A percentile compares a stretch with the other conserved stretches of the same genome.
phyloP scores from a whole-genome alignment of 2,797 vertebrate species.

The Enteromius radiatus region DNA sequence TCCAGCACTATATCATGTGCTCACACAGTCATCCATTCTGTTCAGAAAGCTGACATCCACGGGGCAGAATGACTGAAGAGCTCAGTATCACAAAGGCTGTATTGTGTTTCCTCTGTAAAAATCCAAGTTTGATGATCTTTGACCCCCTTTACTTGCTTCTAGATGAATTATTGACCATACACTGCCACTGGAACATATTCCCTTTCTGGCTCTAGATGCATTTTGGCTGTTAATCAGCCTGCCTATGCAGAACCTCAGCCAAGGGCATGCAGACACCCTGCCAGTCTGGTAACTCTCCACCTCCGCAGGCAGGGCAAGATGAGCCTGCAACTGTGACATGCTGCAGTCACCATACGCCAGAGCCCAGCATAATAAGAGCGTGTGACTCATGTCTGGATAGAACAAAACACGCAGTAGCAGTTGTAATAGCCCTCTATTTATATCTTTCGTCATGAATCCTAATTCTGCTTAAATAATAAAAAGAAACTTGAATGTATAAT shows the following conservation, averaged over 20 bases:
- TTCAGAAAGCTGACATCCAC: not conserved
- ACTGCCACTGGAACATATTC: constrained; percentile 72
- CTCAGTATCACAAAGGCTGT: constrained; percentile 10
- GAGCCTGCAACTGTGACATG: constrained; percentile 12
- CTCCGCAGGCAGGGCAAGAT: not conserved
- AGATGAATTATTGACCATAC: constrained; percentile 68
- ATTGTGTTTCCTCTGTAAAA: constrained; percentile 50
- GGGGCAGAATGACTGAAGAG: constrained; percentile 17
- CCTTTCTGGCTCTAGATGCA: constrained; percentile 75
- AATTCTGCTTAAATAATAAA: not conserved
- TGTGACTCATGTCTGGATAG: constrained; percentile 24
- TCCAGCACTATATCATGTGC: constrained; percentile 38
- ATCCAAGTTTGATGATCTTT: constrained; percentile 49
- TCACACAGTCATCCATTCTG: constrained; percentile 32
- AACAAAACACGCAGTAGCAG: not conserved
- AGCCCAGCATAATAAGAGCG: not conserved
- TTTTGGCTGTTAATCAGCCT: constrained; percentile 76
- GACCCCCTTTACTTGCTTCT: constrained; percentile 46
- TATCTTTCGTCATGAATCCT: not conserved
- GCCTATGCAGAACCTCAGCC: constrained; percentile 63
- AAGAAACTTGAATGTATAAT: not conserved
- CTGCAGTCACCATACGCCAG: constrained; percentile 1
- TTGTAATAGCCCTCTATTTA: not conserved
- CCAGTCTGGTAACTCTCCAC: constrained; percentile 34
- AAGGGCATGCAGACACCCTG: constrained; percentile 58